Conservation (phyloP, 2,113 vertebrate genomes). For the Coracopsis vasa region DNA sequence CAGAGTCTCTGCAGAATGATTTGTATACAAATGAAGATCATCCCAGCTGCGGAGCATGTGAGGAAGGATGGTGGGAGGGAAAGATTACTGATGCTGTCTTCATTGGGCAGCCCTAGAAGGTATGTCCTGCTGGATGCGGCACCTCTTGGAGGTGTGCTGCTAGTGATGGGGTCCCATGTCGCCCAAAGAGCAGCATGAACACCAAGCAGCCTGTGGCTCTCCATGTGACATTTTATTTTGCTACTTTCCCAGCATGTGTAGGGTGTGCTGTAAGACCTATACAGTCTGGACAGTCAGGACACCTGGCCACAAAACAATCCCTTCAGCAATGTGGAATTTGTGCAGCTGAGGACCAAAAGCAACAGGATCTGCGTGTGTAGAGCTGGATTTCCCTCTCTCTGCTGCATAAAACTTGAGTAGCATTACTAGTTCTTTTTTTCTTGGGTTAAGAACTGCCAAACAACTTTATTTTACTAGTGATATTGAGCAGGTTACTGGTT, state of each 20-base stretch:
- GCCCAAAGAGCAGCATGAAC: background rate
- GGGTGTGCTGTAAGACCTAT: background rate
- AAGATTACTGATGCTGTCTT: background rate
- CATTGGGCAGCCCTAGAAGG: background rate
- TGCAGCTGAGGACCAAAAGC: background rate
- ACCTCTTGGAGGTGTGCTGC: background rate
- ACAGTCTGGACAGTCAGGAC: background rate
- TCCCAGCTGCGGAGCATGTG: background rate
- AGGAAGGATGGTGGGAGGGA: fast-evolving
- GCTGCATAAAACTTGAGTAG: background rate
- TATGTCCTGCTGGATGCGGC: background rate
- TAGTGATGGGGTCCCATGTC: background rate
- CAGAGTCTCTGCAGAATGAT: background rate
- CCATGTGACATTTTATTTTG: background rate
- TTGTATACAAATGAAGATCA: background rate
- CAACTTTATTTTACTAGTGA: background rate
- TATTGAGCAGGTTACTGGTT: background rate
- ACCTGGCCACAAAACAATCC: background rate
- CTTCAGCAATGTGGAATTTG: background rate
- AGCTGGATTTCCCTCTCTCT: background rate
- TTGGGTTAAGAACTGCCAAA: background rate
- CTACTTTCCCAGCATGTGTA: background rate
- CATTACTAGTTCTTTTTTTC: background rate
- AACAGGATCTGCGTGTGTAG: background rate
- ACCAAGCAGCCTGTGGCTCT: background rate